A percentile compares a stretch with the other conserved stretches of the same genome.
Evolutionary conservation across 2,888 invertebrate genomes (phyloP).

Genomic region (Ormyrus rosae): DNA sequence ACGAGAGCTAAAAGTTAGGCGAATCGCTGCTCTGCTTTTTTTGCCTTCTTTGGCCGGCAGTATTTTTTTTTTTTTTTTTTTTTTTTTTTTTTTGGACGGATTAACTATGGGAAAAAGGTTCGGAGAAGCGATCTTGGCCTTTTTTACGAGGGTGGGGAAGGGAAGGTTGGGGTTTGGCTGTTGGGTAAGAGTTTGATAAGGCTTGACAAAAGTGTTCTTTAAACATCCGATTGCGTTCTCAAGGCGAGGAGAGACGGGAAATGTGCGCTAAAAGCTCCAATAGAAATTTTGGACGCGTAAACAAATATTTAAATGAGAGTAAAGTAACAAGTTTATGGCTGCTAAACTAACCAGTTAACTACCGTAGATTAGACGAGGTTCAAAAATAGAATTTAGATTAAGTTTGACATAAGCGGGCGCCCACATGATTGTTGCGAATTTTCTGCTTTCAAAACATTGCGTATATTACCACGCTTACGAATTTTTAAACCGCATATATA

Average conservation of each 20-base stretch:
- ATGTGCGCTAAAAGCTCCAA: no score
- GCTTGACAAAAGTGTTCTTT: no score
- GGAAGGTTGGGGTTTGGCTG: no score
- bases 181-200: no score
- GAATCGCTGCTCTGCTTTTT: conserved; percentile 1
- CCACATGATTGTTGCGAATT: conserved; percentile 34
- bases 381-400: conserved; percentile 31
- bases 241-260: no score
- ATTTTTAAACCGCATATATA: no score
- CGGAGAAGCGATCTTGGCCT: no score
- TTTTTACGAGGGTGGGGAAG: no score
- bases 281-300: no score
- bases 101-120: neutral
- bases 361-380: conserved; percentile 28
- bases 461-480: conserved; percentile 6
- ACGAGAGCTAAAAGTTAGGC: neutral
- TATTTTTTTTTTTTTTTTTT: neutral
- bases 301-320: no score
- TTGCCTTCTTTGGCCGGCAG: neutral
- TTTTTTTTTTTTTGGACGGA: neutral
- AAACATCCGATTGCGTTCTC: no score
- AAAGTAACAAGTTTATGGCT: no score
- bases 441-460: neutral
- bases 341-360: neutral
- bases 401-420: conserved; percentile 23